Evolutionary conservation across 2,797 vertebrate species (phyloP).

Genomic region (Todus mexicanus): DNA sequence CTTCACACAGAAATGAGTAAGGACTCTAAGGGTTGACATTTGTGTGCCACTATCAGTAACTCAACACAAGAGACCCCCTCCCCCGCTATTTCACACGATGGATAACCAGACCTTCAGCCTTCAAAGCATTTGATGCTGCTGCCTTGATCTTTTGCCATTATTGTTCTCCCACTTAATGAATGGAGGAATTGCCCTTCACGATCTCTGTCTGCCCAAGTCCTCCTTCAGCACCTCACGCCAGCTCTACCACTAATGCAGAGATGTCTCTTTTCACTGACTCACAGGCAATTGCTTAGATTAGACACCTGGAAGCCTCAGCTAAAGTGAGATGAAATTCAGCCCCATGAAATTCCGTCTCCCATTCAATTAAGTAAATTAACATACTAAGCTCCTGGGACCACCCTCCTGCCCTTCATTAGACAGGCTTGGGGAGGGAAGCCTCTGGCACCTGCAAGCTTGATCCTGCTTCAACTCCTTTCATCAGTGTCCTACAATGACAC

Average conservation of each 20-base stretch:
- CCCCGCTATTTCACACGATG: accelerated
- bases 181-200: accelerated
- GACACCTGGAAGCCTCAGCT: not conserved
- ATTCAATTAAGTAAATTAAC: not conserved
- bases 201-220: not conserved
- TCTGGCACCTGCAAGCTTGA: not conserved
- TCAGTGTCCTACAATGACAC: not conserved
- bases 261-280: not conserved
- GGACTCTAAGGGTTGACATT: not conserved
- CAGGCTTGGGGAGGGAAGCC: not conserved
- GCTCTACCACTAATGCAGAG: not conserved
- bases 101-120: not conserved
- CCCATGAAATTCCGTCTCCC: not conserved
- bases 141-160: not conserved
- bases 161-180: not conserved
- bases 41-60: not conserved
- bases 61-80: not conserved
- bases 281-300: not conserved
- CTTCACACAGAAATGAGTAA: not conserved
- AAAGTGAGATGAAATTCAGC: not conserved
- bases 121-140: not conserved
- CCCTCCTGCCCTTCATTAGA: not conserved
- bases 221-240: not conserved
- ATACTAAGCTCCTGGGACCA: not conserved
- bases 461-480: not conserved